Evolutionary conservation across 2,888 invertebrate species (phyloP).

Genomic region (Philonicus albiceps): DNA sequence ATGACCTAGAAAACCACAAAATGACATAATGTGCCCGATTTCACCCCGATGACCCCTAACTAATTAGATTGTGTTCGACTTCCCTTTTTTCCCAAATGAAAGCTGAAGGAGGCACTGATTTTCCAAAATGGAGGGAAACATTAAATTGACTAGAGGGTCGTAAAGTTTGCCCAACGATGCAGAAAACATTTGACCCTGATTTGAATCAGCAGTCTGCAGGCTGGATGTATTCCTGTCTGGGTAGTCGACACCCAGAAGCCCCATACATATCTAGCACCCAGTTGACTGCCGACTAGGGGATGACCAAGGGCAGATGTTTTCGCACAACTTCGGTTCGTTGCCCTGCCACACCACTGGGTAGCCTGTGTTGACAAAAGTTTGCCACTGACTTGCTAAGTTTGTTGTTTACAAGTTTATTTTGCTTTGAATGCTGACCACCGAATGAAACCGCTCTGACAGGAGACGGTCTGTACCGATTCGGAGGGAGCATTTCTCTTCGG

Average conservation of each 20-base stretch:
- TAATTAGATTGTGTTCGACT: conserved; percentile 26
- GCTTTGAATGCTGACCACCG: neutral
- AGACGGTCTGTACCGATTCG: neutral
- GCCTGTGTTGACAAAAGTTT: conserved; percentile 34
- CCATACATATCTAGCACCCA: neutral
- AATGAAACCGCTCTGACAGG: neutral
- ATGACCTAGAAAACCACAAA: conserved; percentile 3
- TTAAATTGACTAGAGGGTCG: conserved; percentile 62
- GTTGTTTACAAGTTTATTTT: conserved; percentile 36
- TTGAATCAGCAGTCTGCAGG: conserved; percentile 57
- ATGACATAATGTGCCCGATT: neutral
- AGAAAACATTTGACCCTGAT: conserved; percentile 60
- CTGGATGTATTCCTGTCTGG: neutral
- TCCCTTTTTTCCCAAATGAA: neutral
- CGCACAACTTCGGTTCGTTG: conserved; percentile 1
- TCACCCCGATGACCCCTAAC: neutral
- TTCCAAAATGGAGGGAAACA: conserved; percentile 52
- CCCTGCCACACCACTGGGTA: neutral
- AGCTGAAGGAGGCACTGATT: neutral
- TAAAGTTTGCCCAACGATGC: conserved; percentile 60
- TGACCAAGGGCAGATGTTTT: conserved; percentile 27
- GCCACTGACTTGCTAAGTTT: conserved; percentile 31
- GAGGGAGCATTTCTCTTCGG: neutral
- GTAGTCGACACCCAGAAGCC: neutral
- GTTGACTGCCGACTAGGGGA: neutral